Evolutionary conservation across 2,797 vertebrate species (phyloP).

Genomic region (Hemibagrus guttatus): DNA sequence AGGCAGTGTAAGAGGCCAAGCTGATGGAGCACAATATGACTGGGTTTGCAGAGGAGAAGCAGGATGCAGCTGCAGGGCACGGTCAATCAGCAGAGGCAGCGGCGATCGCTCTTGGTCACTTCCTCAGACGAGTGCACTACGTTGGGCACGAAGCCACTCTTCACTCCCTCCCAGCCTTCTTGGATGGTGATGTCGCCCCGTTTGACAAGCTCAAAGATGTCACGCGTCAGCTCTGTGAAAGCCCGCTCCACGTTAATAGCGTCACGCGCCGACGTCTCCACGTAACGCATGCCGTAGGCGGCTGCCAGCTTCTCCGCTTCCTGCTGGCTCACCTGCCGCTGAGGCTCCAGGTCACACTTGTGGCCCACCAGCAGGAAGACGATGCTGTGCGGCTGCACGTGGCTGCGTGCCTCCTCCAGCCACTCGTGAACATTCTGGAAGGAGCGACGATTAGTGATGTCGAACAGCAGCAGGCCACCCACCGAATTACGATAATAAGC

Average conservation of each 20-base stretch:
- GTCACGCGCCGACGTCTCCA: slow-evolving; percentile 95
- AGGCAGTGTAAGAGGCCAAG: slow-evolving; percentile 47
- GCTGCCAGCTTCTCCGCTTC: slow-evolving; percentile 96
- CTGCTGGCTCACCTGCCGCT: slow-evolving; percentile 93
- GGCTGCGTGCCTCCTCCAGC: slow-evolving; percentile 96
- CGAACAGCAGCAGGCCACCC: slow-evolving; percentile 94
- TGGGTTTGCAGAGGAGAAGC: slow-evolving; percentile 45
- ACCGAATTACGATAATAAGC: slow-evolving; percentile 99
- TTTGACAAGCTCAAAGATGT: slow-evolving; percentile 96
- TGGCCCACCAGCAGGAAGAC: slow-evolving; percentile 97
- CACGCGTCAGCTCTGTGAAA: slow-evolving; percentile 96
- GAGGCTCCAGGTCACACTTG: slow-evolving; percentile 95
- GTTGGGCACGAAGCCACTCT: slow-evolving; percentile 97
- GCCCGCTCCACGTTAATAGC: slow-evolving; percentile 98
- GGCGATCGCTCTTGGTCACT: slow-evolving; percentile 96
- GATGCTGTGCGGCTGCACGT: slow-evolving; percentile 96
- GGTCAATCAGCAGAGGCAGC: slow-evolving; percentile 91
- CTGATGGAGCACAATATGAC: slow-evolving; percentile 51
- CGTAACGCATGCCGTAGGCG: slow-evolving; percentile 95
- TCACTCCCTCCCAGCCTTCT: slow-evolving; percentile 99
- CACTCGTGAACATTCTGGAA: slow-evolving; percentile 99
- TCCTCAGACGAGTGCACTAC: slow-evolving; percentile 98
- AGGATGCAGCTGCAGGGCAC: slow-evolving; percentile 34
- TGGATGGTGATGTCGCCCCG: slow-evolving; percentile 95
- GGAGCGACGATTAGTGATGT: slow-evolving; percentile 97